Evolutionary conservation across 2,888 invertebrate species (phyloP), one percentile per base, ranked within the genome.

Genomic region (Brenthis hecate): DNA sequence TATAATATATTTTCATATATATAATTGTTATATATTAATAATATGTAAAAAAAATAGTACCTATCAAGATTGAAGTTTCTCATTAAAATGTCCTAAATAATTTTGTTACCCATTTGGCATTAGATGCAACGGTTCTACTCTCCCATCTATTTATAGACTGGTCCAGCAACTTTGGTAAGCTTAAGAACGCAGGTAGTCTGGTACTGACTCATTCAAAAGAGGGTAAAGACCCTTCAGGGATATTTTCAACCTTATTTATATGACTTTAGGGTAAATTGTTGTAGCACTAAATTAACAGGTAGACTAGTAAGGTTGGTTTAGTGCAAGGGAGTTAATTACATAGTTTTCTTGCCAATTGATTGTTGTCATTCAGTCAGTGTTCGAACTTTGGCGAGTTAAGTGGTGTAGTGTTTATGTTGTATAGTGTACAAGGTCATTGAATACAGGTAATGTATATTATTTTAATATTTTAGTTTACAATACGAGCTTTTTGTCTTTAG

Each of bases 321-420:
- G 60, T 72, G 69, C 69, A 72, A 71, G 66, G 72, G 74, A 74
- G 75, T 75, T 74, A 78, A 77, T 78, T 76, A 19, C 19, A 19
- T 19, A 74, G 73, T 73, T 72, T 71, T 73, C 75, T 75, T 73
- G 74, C 73, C 74, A 77, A 76, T 78, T 77, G 76, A 76, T 77
- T 78, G 73, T 75, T 77, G 75, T 74, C 73, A 71, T 74, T 76
- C 78, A 79, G 78, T 80, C 73, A 72, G 76, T 74, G 72, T 74
- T 73, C 68, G 71, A 73, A 72, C 70, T 70, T 73, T 73, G 74
- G 56, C 58, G 61, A 65, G 63, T 70, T 61, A 68, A 71, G 76
- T 76, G 68, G 73, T 73, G 72, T 69, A 58, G 56, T 66, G 75
- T 75, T 71, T 56, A 51, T 65, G 23, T 54, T 14, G 50, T 54